These are phyloP conservation scores for Vireo griseus DNA, from an alignment of 2,797 vertebrate genomes.

Conservation along the genomic window DNA sequence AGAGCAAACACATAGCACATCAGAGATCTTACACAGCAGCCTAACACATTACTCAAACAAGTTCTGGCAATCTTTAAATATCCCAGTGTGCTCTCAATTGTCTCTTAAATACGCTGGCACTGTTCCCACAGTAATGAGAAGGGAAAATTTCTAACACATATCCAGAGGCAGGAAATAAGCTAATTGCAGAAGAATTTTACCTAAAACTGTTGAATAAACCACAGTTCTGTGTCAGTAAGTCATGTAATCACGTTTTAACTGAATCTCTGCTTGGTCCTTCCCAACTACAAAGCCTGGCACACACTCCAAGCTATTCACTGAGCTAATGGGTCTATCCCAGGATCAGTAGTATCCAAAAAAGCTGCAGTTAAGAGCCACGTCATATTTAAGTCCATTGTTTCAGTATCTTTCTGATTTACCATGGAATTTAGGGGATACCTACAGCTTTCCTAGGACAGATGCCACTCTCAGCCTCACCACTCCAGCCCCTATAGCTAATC, in stretches of 20 bases:
- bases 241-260: neutral
- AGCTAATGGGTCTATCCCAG: neutral
- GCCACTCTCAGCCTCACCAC: neutral
- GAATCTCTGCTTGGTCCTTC: neutral
- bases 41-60: neutral
- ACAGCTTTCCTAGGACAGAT: neutral
- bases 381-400: neutral
- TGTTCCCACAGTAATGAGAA: conserved; percentile 16
- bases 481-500: neutral
- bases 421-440: neutral
- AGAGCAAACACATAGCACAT: neutral
- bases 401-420: neutral
- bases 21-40: neutral
- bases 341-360: neutral
- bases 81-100: neutral
- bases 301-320: neutral
- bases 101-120: conserved; percentile 19
- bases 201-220: conserved; percentile 15
- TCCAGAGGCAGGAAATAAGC: conserved; percentile 17
- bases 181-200: conserved; percentile 49
- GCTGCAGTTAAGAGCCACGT: neutral
- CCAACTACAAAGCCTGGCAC: neutral
- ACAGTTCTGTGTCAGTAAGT: conserved; percentile 6
- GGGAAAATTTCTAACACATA: conserved; percentile 30
- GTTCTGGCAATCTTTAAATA: conserved; percentile 27